Evolutionary conservation across 1,140 invertebrate species (phyloP).

Genomic region (Aplysia californica): DNA sequence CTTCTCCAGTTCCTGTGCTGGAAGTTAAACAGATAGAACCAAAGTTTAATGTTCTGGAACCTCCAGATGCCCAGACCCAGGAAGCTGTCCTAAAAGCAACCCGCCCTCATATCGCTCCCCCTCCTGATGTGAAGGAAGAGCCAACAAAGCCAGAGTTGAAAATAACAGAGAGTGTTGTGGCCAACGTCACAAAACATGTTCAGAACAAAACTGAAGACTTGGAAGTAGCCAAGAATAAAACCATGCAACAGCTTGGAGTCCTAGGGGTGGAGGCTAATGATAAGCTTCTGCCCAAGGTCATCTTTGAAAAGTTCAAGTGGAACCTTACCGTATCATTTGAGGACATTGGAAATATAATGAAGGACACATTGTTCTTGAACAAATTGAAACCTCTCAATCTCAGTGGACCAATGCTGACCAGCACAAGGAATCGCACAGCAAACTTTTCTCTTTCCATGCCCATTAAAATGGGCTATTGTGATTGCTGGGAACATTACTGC

Average conservation of each 20-base stretch:
- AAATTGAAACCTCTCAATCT: constrained; percentile 45
- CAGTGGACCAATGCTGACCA: constrained; percentile 30
- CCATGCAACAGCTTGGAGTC: constrained; percentile 52
- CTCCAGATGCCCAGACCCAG: not conserved
- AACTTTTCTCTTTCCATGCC: constrained; percentile 39
- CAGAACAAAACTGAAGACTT: constrained; percentile 49
- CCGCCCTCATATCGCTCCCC: too few relatives aligned
- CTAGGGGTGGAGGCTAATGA: constrained; percentile 44
- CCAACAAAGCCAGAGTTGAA: not conserved
- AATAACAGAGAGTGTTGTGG: not conserved
- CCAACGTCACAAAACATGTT: not conserved
- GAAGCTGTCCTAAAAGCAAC: not conserved
- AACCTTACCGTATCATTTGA: constrained; percentile 54
- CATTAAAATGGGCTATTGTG: constrained; percentile 52
- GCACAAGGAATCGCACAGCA: constrained; percentile 33
- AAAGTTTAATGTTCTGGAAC: constrained; percentile 19
- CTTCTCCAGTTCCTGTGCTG: too few relatives aligned
- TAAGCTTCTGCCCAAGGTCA: constrained; percentile 26
- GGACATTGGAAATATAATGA: constrained; percentile 59
- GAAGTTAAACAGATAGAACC: not conserved
- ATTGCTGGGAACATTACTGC: constrained; percentile 54
- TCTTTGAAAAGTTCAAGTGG: constrained; percentile 47
- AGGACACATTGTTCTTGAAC: constrained; percentile 56
- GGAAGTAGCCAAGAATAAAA: constrained; percentile 57
- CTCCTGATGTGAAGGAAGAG: not conserved